These are phyloP conservation scores for Coryphaenoides rupestris DNA, from an alignment of 2,113 vertebrate genomes.

Conservation along the genomic window DNA sequence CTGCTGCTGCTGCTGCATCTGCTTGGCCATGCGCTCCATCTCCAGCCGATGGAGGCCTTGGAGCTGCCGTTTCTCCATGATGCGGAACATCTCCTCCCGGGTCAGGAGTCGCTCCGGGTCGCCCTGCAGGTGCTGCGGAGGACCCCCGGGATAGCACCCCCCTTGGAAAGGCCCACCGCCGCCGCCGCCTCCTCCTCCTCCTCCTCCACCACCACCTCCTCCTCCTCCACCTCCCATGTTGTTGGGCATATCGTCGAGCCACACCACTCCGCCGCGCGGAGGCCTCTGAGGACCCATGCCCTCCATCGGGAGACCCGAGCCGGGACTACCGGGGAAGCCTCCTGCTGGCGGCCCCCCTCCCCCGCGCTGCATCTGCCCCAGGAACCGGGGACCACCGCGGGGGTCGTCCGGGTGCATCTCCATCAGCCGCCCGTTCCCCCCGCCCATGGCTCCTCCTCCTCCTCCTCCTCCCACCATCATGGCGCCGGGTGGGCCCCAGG, in stretches of 20 bases:
- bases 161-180: conserved; percentile 75
- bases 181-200: conserved; percentile 36
- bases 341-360: conserved; percentile 71
- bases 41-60: conserved; percentile 79
- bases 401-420: conserved; percentile 76
- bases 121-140: conserved; percentile 73
- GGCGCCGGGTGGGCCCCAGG: conserved; percentile 74
- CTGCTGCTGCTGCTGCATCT: conserved; percentile 81
- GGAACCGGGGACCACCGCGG: conserved; percentile 68
- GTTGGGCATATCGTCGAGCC: conserved; percentile 86
- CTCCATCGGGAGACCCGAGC: conserved; percentile 84
- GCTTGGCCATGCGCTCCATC: conserved; percentile 81
- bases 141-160: conserved; percentile 73
- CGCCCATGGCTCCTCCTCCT: too few species aligned
- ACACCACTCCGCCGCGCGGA: conserved; percentile 82
- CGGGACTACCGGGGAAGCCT: conserved; percentile 84
- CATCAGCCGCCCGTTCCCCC: conserved; percentile 64
- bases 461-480: conserved; percentile 70
- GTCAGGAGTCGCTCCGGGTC: conserved; percentile 84
- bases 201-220: conserved; percentile 63
- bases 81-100: conserved; percentile 87
- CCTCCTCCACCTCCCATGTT: conserved; percentile 74
- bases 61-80: conserved; percentile 86
- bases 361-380: conserved; percentile 77
- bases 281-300: conserved; percentile 82